Conservation (phyloP, 2,888 invertebrate genomes). For the Ophion ventricosus region DNA sequence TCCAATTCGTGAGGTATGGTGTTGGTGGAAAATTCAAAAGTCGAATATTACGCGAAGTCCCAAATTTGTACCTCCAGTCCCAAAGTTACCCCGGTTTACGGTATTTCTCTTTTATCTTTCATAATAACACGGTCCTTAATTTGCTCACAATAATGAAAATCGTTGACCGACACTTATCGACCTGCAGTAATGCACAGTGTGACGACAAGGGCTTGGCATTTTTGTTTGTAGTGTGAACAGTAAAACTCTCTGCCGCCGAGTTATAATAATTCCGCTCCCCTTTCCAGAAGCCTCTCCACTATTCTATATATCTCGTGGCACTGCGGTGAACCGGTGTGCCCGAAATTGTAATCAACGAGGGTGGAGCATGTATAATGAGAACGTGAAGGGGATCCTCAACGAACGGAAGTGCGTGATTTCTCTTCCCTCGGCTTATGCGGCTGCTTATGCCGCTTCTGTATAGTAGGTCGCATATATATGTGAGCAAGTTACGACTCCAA, state of each 20-base stretch:
- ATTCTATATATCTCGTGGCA: conserved; percentile 1
- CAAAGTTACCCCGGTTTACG: no score
- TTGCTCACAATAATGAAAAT: no score
- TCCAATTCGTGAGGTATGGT: no score
- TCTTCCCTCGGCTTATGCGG: conserved; percentile 17
- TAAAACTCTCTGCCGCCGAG: conserved; percentile 22
- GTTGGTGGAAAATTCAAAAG: no score
- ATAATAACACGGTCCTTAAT: no score
- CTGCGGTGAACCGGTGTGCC: conserved; percentile 47
- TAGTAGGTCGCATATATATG: conserved; percentile 4
- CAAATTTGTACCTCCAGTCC: no score
- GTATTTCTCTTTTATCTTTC: no score
- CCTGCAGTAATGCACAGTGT: no score
- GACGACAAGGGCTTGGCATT: no score
- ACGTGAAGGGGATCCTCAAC: conserved; percentile 57
- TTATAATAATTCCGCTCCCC: conserved; percentile 42
- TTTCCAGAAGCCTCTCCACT: not conserved
- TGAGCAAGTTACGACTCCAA: conserved; percentile 18
- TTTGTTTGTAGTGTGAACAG: not conserved
- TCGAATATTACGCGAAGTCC: no score
- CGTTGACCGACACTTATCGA: no score
- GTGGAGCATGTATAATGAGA: conserved; percentile 60
- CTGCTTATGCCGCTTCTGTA: conserved; percentile 26
- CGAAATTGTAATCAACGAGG: conserved; percentile 60
- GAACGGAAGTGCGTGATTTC: conserved; percentile 19